These are phyloP conservation scores for Carlito syrichta DNA, from an alignment of 2,113 vertebrate species.

Conservation along the genomic window DNA sequence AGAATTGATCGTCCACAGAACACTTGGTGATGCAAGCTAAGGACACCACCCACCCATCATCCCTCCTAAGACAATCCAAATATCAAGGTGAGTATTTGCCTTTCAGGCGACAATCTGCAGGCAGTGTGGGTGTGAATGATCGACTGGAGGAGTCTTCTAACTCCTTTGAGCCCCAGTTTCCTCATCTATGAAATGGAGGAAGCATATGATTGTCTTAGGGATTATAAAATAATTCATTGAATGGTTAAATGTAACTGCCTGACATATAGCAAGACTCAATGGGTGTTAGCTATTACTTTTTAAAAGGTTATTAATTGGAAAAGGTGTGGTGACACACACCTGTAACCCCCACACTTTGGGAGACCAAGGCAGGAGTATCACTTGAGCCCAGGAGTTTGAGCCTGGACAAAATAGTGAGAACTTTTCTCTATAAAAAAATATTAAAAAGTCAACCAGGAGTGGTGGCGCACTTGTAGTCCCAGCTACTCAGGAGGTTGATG, in stretches of 20 bases:
- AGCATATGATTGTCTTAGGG: not conserved
- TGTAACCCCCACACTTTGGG: too few relatives aligned
- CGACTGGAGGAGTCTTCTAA: not conserved
- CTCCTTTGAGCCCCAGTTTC: constrained; percentile 11
- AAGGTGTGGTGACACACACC: too few relatives aligned
- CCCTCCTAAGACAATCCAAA: not conserved
- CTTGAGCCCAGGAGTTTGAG: too few relatives aligned
- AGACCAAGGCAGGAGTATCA: too few relatives aligned
- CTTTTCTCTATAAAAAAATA: too few relatives aligned
- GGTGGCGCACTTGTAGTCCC: too few relatives aligned
- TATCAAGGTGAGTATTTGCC: not conserved
- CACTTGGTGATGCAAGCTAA: not conserved
- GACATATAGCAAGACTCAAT: not conserved
- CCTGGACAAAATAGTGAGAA: too few relatives aligned
- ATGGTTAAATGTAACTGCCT: not conserved
- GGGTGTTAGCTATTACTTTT: not conserved
- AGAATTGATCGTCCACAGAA: not conserved
- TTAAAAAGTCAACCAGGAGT: too few relatives aligned
- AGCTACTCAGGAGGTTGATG: too few relatives aligned
- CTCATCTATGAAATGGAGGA: not conserved
- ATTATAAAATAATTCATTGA: not conserved
- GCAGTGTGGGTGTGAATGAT: not conserved
- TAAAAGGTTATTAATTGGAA: too few relatives aligned
- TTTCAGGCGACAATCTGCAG: not conserved
- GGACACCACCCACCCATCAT: too few relatives aligned